These are phyloP conservation scores for Austrofundulus limnaeus DNA, from an alignment of 2,113 vertebrate genomes.

Conservation along the genomic window DNA sequence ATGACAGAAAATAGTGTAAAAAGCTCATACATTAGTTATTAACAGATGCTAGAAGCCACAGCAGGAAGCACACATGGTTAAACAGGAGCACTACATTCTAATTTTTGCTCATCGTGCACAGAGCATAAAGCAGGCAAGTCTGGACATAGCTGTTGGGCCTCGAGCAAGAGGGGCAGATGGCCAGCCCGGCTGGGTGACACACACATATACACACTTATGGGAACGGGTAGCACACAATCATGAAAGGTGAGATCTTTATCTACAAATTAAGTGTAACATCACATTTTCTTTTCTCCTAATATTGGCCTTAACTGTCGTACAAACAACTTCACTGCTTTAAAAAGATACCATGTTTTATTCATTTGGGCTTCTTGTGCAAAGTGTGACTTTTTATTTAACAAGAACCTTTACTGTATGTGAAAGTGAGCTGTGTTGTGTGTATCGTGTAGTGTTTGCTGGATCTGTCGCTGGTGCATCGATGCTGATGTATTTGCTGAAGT, in stretches of 20 bases:
- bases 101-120: slow-evolving; percentile 39
- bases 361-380: background rate
- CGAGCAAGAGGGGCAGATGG: slow-evolving; percentile 36
- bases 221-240: slow-evolving; percentile 24
- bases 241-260: slow-evolving; percentile 55
- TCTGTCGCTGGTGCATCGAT: slow-evolving; percentile 20
- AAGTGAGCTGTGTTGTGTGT: slow-evolving; percentile 20
- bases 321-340: slow-evolving; percentile 38
- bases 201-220: slow-evolving; percentile 12
- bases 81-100: slow-evolving; percentile 48
- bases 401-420: slow-evolving; percentile 33
- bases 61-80: slow-evolving; percentile 33
- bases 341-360: background rate
- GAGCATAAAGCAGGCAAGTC: slow-evolving; percentile 56
- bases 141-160: slow-evolving; percentile 52
- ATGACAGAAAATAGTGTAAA: slow-evolving; percentile 22
- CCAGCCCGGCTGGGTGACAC: slow-evolving; percentile 38
- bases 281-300: no score
- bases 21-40: slow-evolving; percentile 58
- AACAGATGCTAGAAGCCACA: slow-evolving; percentile 54
- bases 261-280: slow-evolving; percentile 20
- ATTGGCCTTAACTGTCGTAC: slow-evolving; percentile 56
- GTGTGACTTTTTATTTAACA: slow-evolving; percentile 36
- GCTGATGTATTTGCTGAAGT: slow-evolving; percentile 22
- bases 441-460: slow-evolving; percentile 39